Evolutionary conservation across 2,888 invertebrate genomes (phyloP).

Genomic region (Andrena bicolor): DNA sequence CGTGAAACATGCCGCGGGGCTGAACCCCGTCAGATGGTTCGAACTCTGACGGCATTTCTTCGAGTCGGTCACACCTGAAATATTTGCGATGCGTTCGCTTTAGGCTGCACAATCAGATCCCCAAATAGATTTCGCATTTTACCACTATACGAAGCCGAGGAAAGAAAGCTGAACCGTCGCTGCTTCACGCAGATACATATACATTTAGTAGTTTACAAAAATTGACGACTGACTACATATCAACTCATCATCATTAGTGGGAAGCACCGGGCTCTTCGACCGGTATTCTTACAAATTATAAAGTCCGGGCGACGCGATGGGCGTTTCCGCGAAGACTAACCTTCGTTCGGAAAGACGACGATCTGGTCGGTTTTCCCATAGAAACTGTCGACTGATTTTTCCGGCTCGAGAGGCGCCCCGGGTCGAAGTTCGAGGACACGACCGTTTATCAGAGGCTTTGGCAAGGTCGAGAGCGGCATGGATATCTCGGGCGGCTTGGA

Average conservation of each 20-base stretch:
- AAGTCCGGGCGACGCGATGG: too few relatives aligned
- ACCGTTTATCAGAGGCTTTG: slow-evolving; percentile 91
- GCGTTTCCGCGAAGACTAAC: slow-evolving; percentile 83
- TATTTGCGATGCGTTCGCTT: neutral
- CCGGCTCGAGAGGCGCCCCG: slow-evolving; percentile 87
- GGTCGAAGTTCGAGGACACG: slow-evolving; percentile 87
- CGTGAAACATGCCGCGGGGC: slow-evolving; percentile 91
- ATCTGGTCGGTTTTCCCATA: slow-evolving; percentile 94
- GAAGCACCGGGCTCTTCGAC: too few relatives aligned
- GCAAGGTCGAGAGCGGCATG: slow-evolving; percentile 88
- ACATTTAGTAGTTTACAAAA: too few relatives aligned
- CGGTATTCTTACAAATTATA: too few relatives aligned
- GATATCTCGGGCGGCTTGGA: slow-evolving; percentile 90
- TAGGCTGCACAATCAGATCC: too few relatives aligned
- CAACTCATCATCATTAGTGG: too few relatives aligned
- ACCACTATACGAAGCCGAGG: too few relatives aligned
- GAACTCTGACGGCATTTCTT: slow-evolving; percentile 81
- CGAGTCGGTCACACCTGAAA: slow-evolving; percentile 86
- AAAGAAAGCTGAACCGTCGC: too few relatives aligned
- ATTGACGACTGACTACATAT: too few relatives aligned
- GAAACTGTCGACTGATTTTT: slow-evolving; percentile 90
- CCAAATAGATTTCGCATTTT: too few relatives aligned
- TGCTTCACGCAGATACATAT: too few relatives aligned
- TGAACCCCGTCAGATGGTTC: slow-evolving; percentile 82
- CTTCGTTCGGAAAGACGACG: slow-evolving; percentile 92